These are phyloP conservation scores for Phoebastria nigripes DNA, from an alignment of 2,797 vertebrate species.

Conservation along the genomic window DNA sequence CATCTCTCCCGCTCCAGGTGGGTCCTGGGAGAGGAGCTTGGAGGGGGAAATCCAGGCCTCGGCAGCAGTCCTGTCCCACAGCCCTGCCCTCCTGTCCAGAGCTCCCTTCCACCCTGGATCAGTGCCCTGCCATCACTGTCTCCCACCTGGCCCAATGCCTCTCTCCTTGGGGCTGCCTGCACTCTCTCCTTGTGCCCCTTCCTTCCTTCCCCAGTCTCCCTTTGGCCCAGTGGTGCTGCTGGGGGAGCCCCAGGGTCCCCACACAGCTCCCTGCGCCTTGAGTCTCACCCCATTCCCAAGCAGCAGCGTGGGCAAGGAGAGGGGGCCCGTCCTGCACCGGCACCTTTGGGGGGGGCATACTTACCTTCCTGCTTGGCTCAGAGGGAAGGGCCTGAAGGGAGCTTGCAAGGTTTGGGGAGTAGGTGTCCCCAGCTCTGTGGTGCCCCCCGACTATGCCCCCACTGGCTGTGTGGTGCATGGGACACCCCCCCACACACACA, in stretches of 20 bases:
- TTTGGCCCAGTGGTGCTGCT: no score
- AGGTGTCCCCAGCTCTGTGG: not conserved
- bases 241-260: not conserved
- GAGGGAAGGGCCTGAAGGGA: not conserved
- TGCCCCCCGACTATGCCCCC: not conserved
- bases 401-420: not conserved
- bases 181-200: not conserved
- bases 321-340: fast-evolving
- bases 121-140: fast-evolving
- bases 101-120: not conserved
- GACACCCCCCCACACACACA: not conserved
- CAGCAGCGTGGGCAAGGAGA: not conserved
- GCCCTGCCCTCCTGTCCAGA: not conserved
- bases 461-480: not conserved
- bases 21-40: not conserved
- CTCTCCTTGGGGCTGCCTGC: not conserved
- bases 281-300: no score
- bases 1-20: not conserved
- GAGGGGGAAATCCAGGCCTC: not conserved
- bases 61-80: not conserved
- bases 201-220: not conserved
- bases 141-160: not conserved
- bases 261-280: fast-evolving
- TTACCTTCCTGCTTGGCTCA: fast-evolving
- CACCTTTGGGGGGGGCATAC: fast-evolving